phyloP scores from a whole-genome alignment of 2,888 invertebrate genomes.

The Drosophila pegasa region DNA sequence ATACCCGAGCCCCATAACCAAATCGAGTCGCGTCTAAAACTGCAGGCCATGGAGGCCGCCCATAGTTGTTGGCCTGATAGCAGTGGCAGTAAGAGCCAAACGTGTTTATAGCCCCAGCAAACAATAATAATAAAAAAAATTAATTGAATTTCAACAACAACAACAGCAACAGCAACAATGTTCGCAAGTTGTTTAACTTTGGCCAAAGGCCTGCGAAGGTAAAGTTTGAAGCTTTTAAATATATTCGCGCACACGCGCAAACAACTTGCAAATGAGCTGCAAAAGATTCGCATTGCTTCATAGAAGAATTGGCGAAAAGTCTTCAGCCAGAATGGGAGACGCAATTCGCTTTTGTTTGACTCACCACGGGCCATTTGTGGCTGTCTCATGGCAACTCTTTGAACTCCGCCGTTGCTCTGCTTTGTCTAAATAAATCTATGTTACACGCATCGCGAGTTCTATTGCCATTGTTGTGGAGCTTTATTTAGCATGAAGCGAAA shows the following conservation, averaged over 20 bases:
- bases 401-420: slow-evolving; percentile 36
- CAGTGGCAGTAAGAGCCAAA: slow-evolving; percentile 51
- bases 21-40: slow-evolving; percentile 54
- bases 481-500: slow-evolving; percentile 65
- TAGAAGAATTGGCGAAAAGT: slow-evolving; percentile 17
- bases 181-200: slow-evolving; percentile 25
- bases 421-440: slow-evolving; percentile 41
- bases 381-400: slow-evolving; percentile 18
- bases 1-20: slow-evolving; percentile 37
- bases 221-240: slow-evolving; percentile 52
- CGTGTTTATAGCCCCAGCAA: slow-evolving; percentile 72
- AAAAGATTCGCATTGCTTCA: slow-evolving; percentile 4
- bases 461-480: slow-evolving; percentile 35
- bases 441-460: slow-evolving; percentile 64
- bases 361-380: slow-evolving; percentile 10
- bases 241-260: slow-evolving; percentile 15
- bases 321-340: slow-evolving; percentile 4
- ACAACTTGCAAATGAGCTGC: slow-evolving; percentile 18
- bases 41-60: slow-evolving; percentile 75
- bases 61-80: slow-evolving; percentile 53
- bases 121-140: slow-evolving; percentile 50
- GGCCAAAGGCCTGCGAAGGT: slow-evolving; percentile 60
- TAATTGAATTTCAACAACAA: slow-evolving; percentile 67
- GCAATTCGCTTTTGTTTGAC: slow-evolving; percentile 9
- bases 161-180: slow-evolving; percentile 26